Evolutionary conservation across 1,140 invertebrate species (phyloP), one percentile per base, ranked within the genome.

Genomic region (Cydia strobilella): DNA sequence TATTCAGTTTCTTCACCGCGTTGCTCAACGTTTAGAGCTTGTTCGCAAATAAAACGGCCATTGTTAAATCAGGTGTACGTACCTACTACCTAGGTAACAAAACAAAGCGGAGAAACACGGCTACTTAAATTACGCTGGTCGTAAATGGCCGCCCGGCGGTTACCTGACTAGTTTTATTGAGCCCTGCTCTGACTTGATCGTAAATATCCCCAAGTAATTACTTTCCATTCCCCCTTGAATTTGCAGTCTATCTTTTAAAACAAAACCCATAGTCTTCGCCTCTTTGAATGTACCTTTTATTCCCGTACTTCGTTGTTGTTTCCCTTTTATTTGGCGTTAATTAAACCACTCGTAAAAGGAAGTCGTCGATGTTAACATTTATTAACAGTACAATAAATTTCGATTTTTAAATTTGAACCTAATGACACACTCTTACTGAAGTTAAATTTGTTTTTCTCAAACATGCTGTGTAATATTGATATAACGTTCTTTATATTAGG

Each of bases 121-220:
- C 72, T 77, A 78, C 74, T 81, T 84, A 84, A 82, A 86, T 82
- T 79, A 81, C 79, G 74, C 63, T 69, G 76, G 78, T 81, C 84
- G 81, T 84, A 85, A 85, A 86, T 82, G 80, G 79, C 27, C 65
- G 65, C 27, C 65, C 31, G 31, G 86, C 83, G 86, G 87, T 83
- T 85, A 85, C 83, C 80, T 82, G 81, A 78, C 84, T 87, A 88
- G 84, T 85, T 90, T 89, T 87, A 88, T 90, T 85, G 85, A 85
- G 84, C 83, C 80, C 80, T 88, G 85, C 84, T 82, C 84, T 82
- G 78, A 80, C 78, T 80, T 77, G 81, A 79, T 87, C 85, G 85
- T 87, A 86, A 90, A 90, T 87, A 85, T 90, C 82, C 81, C 83
- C 66, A 75, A 80, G 83, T 86, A 86, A 90, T 90, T 90, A 87